Evolutionary conservation across 1,140 invertebrate species (phyloP).

Genomic region (Orius insidiosus): DNA sequence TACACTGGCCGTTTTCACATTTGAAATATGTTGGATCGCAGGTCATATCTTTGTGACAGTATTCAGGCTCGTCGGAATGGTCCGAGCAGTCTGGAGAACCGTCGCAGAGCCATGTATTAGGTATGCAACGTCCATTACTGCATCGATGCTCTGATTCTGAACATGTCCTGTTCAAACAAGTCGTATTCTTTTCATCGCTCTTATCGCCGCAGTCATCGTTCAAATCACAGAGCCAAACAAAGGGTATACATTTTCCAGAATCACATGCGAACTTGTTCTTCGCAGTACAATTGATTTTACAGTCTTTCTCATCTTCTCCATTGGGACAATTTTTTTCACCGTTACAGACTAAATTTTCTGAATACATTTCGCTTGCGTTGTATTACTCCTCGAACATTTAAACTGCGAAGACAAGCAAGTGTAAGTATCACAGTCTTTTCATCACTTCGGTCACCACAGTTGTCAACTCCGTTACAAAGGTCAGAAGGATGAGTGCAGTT

Average conservation of each 20-base stretch:
- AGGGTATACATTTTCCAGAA: conserved; percentile 49
- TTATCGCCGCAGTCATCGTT: conserved; percentile 55
- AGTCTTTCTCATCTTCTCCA: conserved; percentile 53
- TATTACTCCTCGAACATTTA: conserved; percentile 22
- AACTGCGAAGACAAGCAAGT: conserved; percentile 21
- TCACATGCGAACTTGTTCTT: conserved; percentile 23
- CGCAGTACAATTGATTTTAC: conserved; percentile 34
- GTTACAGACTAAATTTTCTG: conserved; percentile 39
- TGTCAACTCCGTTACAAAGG: conserved; percentile 46
- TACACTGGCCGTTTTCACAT: conserved; percentile 30
- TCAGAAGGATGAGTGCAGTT: conserved; percentile 49
- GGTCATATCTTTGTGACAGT: conserved; percentile 31
- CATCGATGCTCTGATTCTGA: conserved; percentile 30
- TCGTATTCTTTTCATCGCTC: conserved; percentile 38
- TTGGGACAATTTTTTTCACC: conserved; percentile 44
- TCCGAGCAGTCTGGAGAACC: conserved; percentile 48
- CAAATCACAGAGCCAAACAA: conserved; percentile 61
- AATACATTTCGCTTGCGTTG: conserved; percentile 32
- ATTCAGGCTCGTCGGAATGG: conserved; percentile 47
- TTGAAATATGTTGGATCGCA: conserved; percentile 61
- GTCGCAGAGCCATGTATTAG: conserved; percentile 65
- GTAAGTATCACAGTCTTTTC: conserved; percentile 27
- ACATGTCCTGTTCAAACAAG: conserved; percentile 43
- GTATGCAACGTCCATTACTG: conserved; percentile 55
- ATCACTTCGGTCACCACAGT: conserved; percentile 46